Conservation (phyloP, 2,888 invertebrate species). For the Dastarcus helophoroides region DNA sequence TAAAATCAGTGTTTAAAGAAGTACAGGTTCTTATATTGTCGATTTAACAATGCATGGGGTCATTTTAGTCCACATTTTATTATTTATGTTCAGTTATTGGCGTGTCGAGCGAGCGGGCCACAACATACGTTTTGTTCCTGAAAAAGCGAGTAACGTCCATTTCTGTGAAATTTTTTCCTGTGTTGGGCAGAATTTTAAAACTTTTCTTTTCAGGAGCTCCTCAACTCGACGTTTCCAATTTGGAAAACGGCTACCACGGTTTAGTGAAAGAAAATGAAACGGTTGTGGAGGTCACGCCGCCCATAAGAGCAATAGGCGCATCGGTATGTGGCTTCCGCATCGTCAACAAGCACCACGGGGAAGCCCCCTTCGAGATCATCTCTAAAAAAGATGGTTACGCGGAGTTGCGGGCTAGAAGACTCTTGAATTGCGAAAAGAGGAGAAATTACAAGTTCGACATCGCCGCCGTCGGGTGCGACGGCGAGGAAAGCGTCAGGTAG, state of each 20-base stretch:
- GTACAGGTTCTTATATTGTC: no score
- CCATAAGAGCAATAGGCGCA: constrained; percentile 69
- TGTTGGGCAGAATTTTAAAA: background rate
- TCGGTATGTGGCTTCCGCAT: constrained; percentile 79
- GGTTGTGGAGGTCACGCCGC: constrained; percentile 83
- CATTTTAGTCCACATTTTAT: constrained; percentile 1
- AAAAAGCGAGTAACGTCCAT: background rate
- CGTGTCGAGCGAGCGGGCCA: no score
- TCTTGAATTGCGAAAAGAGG: constrained; percentile 86
- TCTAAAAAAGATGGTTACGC: constrained; percentile 56
- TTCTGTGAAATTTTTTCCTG: background rate
- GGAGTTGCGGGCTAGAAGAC: constrained; percentile 69
- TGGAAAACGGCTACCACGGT: constrained; percentile 85
- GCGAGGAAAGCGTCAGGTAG: constrained; percentile 49
- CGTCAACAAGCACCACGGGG: constrained; percentile 84
- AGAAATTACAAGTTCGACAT: constrained; percentile 94
- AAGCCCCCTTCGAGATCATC: constrained; percentile 65
- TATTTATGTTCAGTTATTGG: no score
- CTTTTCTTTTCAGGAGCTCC: constrained; percentile 45
- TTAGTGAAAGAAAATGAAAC: constrained; percentile 88
- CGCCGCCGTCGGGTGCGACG: constrained; percentile 84
- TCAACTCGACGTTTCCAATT: constrained; percentile 62
- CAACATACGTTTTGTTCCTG: no score
- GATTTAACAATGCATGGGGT: background rate
- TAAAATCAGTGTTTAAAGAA: no score